Conservation (phyloP, 2,888 invertebrate genomes). For the Abscondita cerata region DNA sequence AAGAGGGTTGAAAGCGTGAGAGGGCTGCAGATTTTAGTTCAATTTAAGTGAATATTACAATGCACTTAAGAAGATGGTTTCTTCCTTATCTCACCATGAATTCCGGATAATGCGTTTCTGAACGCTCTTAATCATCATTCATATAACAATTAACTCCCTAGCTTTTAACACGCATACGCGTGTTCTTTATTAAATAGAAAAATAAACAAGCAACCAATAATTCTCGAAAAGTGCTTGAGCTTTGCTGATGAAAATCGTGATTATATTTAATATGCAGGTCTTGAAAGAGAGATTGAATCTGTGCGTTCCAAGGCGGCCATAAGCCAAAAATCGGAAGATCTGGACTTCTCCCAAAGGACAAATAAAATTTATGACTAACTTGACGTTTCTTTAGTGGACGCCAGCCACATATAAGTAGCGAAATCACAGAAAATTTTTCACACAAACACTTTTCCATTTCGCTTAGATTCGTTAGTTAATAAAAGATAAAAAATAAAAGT, state of each 20-base stretch:
- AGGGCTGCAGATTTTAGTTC: slow-evolving; percentile 53
- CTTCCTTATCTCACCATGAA: slow-evolving; percentile 34
- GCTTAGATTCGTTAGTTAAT: slow-evolving; percentile 16
- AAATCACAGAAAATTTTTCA: slow-evolving; percentile 27
- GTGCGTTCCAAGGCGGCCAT: slow-evolving; percentile 40
- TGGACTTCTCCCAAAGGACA: slow-evolving; percentile 57
- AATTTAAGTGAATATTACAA: slow-evolving; percentile 55
- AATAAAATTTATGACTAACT: slow-evolving; percentile 66
- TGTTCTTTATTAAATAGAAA: not conserved
- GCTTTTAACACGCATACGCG: too few species aligned
- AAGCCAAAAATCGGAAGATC: slow-evolving; percentile 49
- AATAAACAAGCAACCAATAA: not conserved
- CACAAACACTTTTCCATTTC: slow-evolving; percentile 23
- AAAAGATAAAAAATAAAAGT: slow-evolving; percentile 26
- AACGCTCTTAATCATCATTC: not conserved
- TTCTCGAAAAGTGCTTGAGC: not conserved
- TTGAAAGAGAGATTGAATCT: slow-evolving; percentile 37
- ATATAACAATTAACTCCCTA: not conserved
- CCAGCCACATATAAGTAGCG: slow-evolving; percentile 43
- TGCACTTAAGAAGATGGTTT: slow-evolving; percentile 56
- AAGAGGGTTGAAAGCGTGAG: slow-evolving; percentile 52
- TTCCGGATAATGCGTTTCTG: slow-evolving; percentile 15
- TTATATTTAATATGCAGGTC: slow-evolving; percentile 25
- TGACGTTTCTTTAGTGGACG: slow-evolving; percentile 58
- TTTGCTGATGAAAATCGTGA: not conserved